phyloP scores from a whole-genome alignment of 2,888 invertebrate species.

The Electrophaes corylata region DNA sequence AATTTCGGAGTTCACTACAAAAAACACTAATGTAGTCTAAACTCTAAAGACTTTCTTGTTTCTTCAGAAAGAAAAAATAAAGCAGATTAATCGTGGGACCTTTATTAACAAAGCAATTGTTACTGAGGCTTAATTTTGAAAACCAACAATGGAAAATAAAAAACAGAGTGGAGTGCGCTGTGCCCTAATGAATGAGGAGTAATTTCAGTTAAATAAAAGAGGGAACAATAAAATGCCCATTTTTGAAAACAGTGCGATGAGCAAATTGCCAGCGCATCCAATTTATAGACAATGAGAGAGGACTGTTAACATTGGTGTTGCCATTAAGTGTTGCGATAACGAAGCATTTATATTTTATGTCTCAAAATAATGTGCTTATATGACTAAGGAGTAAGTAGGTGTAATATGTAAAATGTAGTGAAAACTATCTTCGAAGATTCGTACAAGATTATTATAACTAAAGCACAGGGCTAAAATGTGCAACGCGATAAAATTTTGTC shows the following conservation, averaged over 20 bases:
- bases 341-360: slow-evolving; percentile 12
- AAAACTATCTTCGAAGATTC: not conserved
- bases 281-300: slow-evolving; percentile 71
- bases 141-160: slow-evolving; percentile 81
- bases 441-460: not conserved
- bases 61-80: slow-evolving; percentile 58
- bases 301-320: slow-evolving; percentile 68
- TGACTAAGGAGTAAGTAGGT: not conserved
- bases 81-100: slow-evolving; percentile 68
- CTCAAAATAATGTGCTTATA: not conserved
- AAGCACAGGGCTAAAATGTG: too few relatives aligned
- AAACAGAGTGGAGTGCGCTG: slow-evolving; percentile 71
- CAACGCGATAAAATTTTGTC: too few relatives aligned
- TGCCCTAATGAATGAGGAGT: slow-evolving; percentile 80
- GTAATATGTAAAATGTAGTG: not conserved
- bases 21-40: slow-evolving; percentile 49
- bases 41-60: slow-evolving; percentile 52
- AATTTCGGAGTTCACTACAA: slow-evolving; percentile 48
- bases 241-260: slow-evolving; percentile 72
- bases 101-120: slow-evolving; percentile 81
- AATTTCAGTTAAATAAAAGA: slow-evolving; percentile 81
- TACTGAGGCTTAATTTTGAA: slow-evolving; percentile 78
- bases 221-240: slow-evolving; percentile 78
- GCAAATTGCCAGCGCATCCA: slow-evolving; percentile 73
- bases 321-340: slow-evolving; percentile 56